Conservation (phyloP, 2,797 vertebrate genomes). For the Chloroceryle inda region DNA sequence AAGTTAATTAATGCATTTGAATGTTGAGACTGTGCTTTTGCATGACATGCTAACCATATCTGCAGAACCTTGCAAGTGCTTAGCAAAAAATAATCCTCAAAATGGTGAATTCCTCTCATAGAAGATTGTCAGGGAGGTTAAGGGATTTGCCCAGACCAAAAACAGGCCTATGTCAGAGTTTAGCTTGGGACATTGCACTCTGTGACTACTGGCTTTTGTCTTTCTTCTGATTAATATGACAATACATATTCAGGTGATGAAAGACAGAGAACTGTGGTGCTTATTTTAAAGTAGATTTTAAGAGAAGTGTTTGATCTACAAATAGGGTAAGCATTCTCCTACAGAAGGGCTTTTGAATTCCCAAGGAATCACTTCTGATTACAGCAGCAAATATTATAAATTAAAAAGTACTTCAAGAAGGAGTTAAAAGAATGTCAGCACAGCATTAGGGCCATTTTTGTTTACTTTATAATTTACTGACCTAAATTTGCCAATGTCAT, state of each 20-base stretch:
- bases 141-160: neutral
- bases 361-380: neutral
- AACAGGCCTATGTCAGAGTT: neutral
- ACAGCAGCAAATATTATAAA: neutral
- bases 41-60: neutral
- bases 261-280: neutral
- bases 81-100: neutral
- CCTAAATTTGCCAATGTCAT: slow-evolving; percentile 59
- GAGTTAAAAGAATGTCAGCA: neutral
- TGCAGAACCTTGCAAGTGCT: neutral
- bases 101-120: neutral
- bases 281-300: neutral
- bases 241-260: neutral
- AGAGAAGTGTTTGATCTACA: neutral
- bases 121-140: neutral
- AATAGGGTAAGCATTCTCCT: neutral
- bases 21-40: neutral
- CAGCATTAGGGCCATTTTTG: neutral
- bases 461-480: slow-evolving; percentile 61
- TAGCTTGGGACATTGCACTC: accelerated
- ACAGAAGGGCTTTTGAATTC: neutral
- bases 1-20: neutral
- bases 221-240: neutral
- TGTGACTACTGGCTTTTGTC: neutral
- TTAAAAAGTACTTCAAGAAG: neutral